Percentiles rank a stretch among this genome's conserved stretches.
Conservation (phyloP, 2,888 invertebrate genomes). For the Ornithoptera alexandrae region DNA sequence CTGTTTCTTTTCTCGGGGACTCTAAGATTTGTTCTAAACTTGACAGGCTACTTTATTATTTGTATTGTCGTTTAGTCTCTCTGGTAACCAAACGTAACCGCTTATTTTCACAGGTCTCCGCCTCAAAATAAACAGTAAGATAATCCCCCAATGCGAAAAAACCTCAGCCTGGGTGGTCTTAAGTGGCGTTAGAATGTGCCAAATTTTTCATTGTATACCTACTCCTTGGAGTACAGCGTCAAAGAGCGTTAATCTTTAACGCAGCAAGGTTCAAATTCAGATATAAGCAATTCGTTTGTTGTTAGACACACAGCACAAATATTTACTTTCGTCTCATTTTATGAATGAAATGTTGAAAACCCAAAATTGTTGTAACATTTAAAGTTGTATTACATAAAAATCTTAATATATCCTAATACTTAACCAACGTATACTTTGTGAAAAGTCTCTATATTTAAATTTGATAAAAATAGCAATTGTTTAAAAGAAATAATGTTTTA, state of each 20-base stretch:
- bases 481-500: neutral
- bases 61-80: slow-evolving; percentile 19
- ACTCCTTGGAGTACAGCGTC: slow-evolving; percentile 33
- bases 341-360: slow-evolving; percentile 73
- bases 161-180: slow-evolving; percentile 70
- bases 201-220: slow-evolving; percentile 62
- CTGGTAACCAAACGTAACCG: slow-evolving; percentile 22
- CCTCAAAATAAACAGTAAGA: slow-evolving; percentile 60
- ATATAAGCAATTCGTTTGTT: slow-evolving; percentile 35
- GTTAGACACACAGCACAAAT: slow-evolving; percentile 58
- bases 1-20: neutral
- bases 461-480: neutral
- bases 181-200: slow-evolving; percentile 70
- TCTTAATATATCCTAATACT: neutral
- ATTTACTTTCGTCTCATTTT: slow-evolving; percentile 66
- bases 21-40: neutral
- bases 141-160: slow-evolving; percentile 60
- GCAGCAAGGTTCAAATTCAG: slow-evolving; percentile 33
- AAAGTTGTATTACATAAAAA: slow-evolving; percentile 3
- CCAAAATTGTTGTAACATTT: slow-evolving; percentile 43
- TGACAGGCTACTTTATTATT: slow-evolving; percentile 25
- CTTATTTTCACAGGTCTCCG: slow-evolving; percentile 52
- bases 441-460: too few species aligned
- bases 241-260: slow-evolving; percentile 1
- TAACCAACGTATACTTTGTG: neutral